A percentile compares a stretch with the other conserved stretches of the same genome.
These are phyloP conservation scores for Oncorhynchus keta DNA, from an alignment of 2,113 vertebrate genomes.

Conservation along the genomic window DNA sequence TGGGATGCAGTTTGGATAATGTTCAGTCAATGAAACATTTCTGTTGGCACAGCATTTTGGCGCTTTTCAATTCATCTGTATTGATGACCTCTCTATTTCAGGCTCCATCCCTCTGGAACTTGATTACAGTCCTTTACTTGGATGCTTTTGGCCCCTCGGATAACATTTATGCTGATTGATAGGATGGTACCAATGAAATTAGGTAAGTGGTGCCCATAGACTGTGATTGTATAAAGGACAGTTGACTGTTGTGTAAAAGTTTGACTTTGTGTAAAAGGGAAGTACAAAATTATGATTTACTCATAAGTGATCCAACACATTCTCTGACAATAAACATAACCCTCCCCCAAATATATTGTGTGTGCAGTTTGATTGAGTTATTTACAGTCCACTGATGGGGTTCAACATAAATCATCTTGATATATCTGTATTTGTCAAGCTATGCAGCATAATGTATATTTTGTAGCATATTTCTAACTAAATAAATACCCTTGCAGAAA, in stretches of 20 bases:
- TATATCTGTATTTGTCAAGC: slow-evolving; percentile 42
- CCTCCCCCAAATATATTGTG: slow-evolving; percentile 11
- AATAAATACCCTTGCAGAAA: slow-evolving; percentile 12
- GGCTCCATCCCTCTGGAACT: slow-evolving; percentile 34
- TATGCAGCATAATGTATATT: slow-evolving; percentile 32
- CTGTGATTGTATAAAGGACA: slow-evolving; percentile 11
- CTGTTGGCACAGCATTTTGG: slow-evolving; percentile 30
- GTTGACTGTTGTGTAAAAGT: slow-evolving; percentile 25
- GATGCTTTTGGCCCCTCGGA: slow-evolving; percentile 34
- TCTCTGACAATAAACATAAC: slow-evolving; percentile 4
- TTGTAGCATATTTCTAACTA: slow-evolving; percentile 41
- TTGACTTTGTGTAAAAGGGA: slow-evolving; percentile 34
- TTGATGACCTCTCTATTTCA: background rate
- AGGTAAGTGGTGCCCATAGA: slow-evolving; percentile 36
- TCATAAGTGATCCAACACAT: background rate
- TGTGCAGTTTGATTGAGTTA: slow-evolving; percentile 11
- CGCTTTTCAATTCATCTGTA: slow-evolving; percentile 26
- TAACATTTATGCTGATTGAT: slow-evolving; percentile 57
- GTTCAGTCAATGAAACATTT: slow-evolving; percentile 42
- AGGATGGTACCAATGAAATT: slow-evolving; percentile 25
- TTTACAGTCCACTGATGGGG: slow-evolving; percentile 1
- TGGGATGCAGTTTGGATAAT: slow-evolving; percentile 38
- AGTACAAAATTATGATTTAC: slow-evolving; percentile 34
- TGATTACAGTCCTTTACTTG: slow-evolving; percentile 35
- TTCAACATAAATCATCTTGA: slow-evolving; percentile 28